A percentile compares a stretch with the other conserved stretches of the same genome.
These are phyloP conservation scores for Marmota monax DNA, from an alignment of 2,113 vertebrate genomes.

Conservation along the genomic window DNA sequence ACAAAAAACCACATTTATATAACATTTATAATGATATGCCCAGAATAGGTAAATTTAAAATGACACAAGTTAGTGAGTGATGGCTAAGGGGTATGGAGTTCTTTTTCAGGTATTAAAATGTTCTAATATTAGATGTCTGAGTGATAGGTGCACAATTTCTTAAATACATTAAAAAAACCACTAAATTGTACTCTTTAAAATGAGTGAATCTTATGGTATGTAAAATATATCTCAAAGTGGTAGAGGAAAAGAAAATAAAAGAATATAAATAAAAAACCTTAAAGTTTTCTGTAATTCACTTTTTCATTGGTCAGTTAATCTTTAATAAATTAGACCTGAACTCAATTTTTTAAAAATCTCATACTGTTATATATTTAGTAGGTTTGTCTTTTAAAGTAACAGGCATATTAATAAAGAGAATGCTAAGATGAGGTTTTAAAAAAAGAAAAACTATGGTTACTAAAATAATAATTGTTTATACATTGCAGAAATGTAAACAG, in stretches of 20 bases:
- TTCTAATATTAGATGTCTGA: neutral
- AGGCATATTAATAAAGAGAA: slow-evolving; percentile 54
- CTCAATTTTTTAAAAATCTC: slow-evolving; percentile 71
- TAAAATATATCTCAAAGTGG: neutral
- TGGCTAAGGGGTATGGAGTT: neutral
- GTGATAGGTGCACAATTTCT: neutral
- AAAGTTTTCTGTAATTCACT: neutral
- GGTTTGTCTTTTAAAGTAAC: slow-evolving; percentile 60
- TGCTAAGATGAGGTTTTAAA: slow-evolving; percentile 51
- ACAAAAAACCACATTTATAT: neutral
- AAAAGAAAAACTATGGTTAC: neutral
- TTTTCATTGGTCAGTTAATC: neutral
- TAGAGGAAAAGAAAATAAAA: neutral
- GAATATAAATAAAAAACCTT: neutral
- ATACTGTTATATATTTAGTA: slow-evolving; percentile 64
- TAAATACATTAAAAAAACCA: neutral
- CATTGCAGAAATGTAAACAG: neutral
- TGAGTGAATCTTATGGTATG: neutral
- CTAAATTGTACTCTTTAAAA: neutral
- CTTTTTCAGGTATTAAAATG: neutral
- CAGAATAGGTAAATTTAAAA: neutral
- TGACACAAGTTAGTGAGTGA: neutral
- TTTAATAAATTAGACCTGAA: slow-evolving; percentile 65
- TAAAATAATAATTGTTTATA: neutral
- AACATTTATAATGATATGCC: neutral